These are phyloP conservation scores for Cryptus armator DNA, from an alignment of 2,888 invertebrate genomes.

Conservation along the genomic window DNA sequence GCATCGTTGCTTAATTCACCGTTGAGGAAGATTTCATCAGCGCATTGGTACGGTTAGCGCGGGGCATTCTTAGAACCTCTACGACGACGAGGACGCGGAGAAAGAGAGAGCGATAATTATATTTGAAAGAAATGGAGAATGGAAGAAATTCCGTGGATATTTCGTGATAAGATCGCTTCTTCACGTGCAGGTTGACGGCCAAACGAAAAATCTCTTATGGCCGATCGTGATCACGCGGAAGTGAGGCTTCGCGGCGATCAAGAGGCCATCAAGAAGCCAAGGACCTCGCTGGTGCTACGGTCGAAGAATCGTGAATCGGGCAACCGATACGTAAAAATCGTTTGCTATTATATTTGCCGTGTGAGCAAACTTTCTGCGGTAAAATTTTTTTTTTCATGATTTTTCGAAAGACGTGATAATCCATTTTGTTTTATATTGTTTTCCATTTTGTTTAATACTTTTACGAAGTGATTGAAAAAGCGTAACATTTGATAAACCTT, in stretches of 20 bases:
- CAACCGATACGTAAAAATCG: not conserved
- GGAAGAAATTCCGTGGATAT: conserved; percentile 14
- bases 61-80: not conserved
- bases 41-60: not conserved
- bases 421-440: not conserved
- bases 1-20: conserved; percentile 11
- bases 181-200: not conserved
- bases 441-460: not conserved
- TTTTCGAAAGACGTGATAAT: no score
- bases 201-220: not conserved
- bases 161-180: not conserved
- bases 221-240: conserved; percentile 1
- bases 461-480: not conserved
- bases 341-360: not conserved
- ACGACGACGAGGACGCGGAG: not conserved
- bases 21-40: not conserved
- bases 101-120: conserved; percentile 12
- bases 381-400: no score
- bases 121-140: conserved; percentile 11
- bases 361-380: not conserved
- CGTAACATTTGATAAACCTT: not conserved
- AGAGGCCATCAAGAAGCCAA: conserved; percentile 6
- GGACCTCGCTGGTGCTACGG: not conserved
- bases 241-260: not conserved
- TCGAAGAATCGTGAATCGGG: not conserved